Percentiles rank a stretch among this genome's conserved stretches.
Conservation (phyloP, 2,888 invertebrate genomes). For the Corbicula japonica region DNA sequence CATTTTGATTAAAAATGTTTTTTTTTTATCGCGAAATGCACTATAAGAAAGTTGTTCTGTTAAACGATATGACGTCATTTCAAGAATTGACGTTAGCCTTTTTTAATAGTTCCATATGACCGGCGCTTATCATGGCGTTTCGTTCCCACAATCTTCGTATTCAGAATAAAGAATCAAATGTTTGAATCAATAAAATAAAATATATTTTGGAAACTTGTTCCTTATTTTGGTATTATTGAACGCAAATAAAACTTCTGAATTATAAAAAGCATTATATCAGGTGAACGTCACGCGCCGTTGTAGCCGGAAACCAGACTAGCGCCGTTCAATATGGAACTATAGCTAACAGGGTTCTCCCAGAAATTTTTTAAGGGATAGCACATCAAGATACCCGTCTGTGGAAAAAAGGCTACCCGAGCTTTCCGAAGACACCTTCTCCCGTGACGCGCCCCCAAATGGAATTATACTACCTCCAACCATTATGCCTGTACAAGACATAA, state of each 20-base stretch:
- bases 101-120: too few relatives aligned
- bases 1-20: too few relatives aligned
- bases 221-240: not conserved
- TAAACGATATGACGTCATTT: too few relatives aligned
- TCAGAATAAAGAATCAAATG: too few relatives aligned
- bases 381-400: not conserved
- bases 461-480: conserved; percentile 56
- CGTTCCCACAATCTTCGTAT: too few relatives aligned
- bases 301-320: not conserved
- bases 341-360: not conserved
- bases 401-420: not conserved
- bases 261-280: not conserved
- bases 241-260: not conserved
- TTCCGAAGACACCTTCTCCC: not conserved
- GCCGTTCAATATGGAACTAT: not conserved
- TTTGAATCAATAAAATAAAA: not conserved
- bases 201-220: not conserved
- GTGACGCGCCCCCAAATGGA: not conserved
- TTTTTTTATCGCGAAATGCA: too few relatives aligned
- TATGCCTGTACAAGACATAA: conserved; percentile 33
- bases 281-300: not conserved
- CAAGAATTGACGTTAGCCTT: too few relatives aligned
- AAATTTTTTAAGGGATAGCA: not conserved
- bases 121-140: too few relatives aligned
- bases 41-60: too few relatives aligned